Conservation (phyloP, 2,888 invertebrate species). For the Agrenia bidenticulata region DNA sequence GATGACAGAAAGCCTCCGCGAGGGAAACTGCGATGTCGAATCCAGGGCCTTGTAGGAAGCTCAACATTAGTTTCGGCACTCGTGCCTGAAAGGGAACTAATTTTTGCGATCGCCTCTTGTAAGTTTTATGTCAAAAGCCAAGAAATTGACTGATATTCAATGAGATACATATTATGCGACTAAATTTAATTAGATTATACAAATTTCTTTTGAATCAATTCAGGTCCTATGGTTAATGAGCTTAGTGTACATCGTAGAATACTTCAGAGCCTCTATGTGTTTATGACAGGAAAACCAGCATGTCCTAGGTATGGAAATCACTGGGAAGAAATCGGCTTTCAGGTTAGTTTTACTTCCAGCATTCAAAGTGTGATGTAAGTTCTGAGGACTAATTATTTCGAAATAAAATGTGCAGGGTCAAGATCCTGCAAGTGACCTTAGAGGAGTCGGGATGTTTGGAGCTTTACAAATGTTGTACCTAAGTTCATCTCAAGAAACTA, state of each 20-base stretch:
- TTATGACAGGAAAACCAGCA: constrained; percentile 52
- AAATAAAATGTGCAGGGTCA: constrained; percentile 54
- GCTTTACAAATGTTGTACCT: constrained; percentile 59
- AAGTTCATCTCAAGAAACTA: constrained; percentile 55
- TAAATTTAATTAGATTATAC: too few species aligned
- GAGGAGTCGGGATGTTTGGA: constrained; percentile 60
- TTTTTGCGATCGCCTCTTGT: constrained; percentile 52
- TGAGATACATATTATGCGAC: too few species aligned
- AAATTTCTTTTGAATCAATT: neutral
- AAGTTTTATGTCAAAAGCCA: too few species aligned
- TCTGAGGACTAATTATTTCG: neutral
- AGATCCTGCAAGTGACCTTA: constrained; percentile 62
- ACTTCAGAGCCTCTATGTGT: constrained; percentile 52
- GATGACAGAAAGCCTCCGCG: constrained; percentile 42
- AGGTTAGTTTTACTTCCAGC: constrained; percentile 54
- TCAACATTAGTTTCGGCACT: constrained; percentile 44
- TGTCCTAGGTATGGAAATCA: constrained; percentile 60
- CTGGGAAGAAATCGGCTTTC: constrained; percentile 63
- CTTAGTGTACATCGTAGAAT: constrained; percentile 51
- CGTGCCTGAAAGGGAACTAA: constrained; percentile 48
- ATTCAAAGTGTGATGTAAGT: neutral
- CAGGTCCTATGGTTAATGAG: constrained; percentile 53
- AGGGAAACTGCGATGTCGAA: constrained; percentile 43
- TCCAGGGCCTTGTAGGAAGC: constrained; percentile 48
- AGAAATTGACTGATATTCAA: constrained; percentile 1